Base-by-base conservation (phyloP, 2,113 vertebrate genomes). In the Sphyrna mokarran region DNA sequence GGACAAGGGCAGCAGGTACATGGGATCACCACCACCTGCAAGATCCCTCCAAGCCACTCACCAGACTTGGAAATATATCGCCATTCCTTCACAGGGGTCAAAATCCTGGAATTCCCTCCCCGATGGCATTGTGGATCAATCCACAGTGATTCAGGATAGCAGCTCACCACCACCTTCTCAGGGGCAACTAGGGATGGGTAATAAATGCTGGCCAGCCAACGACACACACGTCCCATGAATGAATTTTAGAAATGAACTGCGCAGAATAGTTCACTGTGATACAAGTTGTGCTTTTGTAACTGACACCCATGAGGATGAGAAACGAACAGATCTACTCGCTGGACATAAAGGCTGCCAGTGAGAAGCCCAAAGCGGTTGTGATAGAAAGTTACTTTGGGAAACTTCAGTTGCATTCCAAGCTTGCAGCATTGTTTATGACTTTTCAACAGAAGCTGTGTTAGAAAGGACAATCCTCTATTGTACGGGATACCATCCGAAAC, bases 401-500 rank as follows among this genome's bases (percentile, higher is more conserved):
- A 40, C 61, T 18, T 93, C 13, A 37, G 13, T 83, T 83, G 37
- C 16, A 66, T 37, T 93, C 89, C 89, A 3, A 95, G 80, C 80
- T 43, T 20, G 80, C 80, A 20, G 80, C 40, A 72, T 5, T 72
- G 94, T 76, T 70, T 16, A 14, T 23, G 48, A 26, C 69, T 70
- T 26, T n/a, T 95, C 69, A 95, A 95, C 23, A 48, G 29, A 76
- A 22, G 23, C 94, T 95, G 69, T 95, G 94, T 95, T 33, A 54
- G 23, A 54, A 63, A 26, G 94, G 40, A 95, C 94, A 95, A 72
- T 72, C 37, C 40, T 14, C 69, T 48, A 72, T 95, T 95, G 68
- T 95, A 29, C 37, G 3, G 23, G 23, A 76, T 5, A 33, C 54
- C 68, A 95, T 72, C 40, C 5, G 69, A 54, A 95, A 76, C 69